Evolutionary conservation across 2,113 vertebrate species (phyloP), one percentile per base, ranked within the genome.

Genomic region (Mellivora capensis): DNA sequence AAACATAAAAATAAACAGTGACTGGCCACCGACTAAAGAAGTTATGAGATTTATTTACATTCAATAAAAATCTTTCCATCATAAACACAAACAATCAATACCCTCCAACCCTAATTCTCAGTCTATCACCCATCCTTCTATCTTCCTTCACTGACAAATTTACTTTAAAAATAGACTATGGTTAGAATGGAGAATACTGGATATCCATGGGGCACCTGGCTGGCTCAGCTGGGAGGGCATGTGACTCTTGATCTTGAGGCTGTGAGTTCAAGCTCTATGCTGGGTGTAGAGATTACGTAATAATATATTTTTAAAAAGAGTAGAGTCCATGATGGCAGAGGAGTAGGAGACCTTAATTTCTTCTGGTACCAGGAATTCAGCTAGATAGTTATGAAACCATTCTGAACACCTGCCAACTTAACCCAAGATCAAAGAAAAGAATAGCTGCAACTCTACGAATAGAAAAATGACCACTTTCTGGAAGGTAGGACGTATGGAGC

Each of bases 1-100:
- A 87, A 94, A 95, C 31, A 87, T 49, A 90, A 96, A 96, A 93
- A 92, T 54, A 61, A 96, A 96, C 3, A 84, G 29, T 77, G 59
- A 92, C 15, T 87, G 69, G 91, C n/a, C 81, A 94, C 57, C 54
- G 6, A 81, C 37, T 93, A 61, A 29, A 95, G 71, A 94, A 97
- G 34, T 52, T 54, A 92, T 25, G 23, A 25, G 47, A 88, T 86
- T 94, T 84, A 81, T 54, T 94, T 79, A 95, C 67, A 87, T 64
- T 92, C 91, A 93, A 94, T 57, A 93, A 94, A 94, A 81, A 88
- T 69, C 47, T 80, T 76, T 80, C 47, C 57, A 81, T 61, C 54
- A 87, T 88, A 84, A 96, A 90, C 17, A 83, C 87, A 72, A 64
- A 93, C 25, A 91, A 83, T 3, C 52, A 87, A 95, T 72, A 76